Conservation (phyloP, 2,113 vertebrate genomes). For the Lonchura striata region DNA sequence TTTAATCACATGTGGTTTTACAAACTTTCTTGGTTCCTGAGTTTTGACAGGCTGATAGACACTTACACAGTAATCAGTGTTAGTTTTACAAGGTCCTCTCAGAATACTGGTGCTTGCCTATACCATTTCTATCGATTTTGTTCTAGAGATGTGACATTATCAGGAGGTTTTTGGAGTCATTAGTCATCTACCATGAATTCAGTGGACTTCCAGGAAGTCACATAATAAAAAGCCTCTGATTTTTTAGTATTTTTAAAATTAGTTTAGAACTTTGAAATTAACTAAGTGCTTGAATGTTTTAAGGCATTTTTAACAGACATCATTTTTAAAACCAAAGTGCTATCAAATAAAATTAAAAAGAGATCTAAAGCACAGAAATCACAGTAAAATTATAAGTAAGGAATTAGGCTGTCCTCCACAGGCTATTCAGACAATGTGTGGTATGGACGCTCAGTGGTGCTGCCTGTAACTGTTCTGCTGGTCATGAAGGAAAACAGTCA, state of each 20-base stretch:
- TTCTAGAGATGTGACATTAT: not conserved
- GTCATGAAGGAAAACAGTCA: not conserved
- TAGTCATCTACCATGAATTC: not conserved
- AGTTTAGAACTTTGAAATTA: not conserved
- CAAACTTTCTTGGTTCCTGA: not conserved
- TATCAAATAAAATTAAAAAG: not conserved
- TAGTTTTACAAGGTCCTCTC: not conserved
- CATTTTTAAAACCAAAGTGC: not conserved
- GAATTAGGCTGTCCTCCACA: not conserved
- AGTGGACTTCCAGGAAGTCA: not conserved
- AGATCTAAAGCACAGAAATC: not conserved
- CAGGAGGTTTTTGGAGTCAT: not conserved
- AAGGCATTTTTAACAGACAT: not conserved
- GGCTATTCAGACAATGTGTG: not conserved
- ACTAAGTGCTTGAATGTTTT: not conserved
- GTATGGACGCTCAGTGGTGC: not conserved
- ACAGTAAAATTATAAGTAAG: not conserved
- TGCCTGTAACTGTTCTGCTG: not conserved
- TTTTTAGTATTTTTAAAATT: not conserved
- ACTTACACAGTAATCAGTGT: not conserved
- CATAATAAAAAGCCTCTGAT: not conserved
- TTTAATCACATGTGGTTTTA: not conserved
- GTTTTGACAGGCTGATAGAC: not conserved
- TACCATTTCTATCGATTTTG: not conserved
- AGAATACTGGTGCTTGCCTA: not conserved